phyloP scores from a whole-genome alignment of 2,888 invertebrate genomes.

The Lymantria monacha region DNA sequence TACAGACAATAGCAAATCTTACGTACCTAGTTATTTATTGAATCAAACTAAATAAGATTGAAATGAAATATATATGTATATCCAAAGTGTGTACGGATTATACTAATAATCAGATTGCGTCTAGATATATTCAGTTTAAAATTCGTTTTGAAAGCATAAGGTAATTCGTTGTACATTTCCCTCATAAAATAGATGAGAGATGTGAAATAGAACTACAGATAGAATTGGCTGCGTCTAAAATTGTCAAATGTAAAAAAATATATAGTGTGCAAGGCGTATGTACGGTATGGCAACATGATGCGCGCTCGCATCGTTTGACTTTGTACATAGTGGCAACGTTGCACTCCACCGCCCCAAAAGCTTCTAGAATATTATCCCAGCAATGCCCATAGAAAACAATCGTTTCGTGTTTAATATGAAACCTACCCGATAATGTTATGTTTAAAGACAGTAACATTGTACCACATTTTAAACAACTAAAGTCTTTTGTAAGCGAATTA shows the following conservation, averaged over 20 bases:
- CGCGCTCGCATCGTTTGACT: not conserved
- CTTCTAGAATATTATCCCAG: conserved; percentile 23
- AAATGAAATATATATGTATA: too few relatives aligned
- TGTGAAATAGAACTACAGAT: not conserved
- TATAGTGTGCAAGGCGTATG: conserved; percentile 17
- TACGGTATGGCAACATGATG: conserved; percentile 17
- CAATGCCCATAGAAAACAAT: conserved; percentile 13
- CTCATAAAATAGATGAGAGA: not conserved
- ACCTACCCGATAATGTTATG: conserved; percentile 1
- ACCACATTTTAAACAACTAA: not conserved
- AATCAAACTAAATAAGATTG: too few relatives aligned
- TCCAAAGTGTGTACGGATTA: conserved; percentile 31
- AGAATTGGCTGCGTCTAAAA: not conserved
- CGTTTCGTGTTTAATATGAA: conserved; percentile 4
- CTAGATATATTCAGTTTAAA: conserved; percentile 17
- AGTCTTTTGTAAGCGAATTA: conserved; percentile 23
- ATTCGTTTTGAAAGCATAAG: conserved; percentile 20
- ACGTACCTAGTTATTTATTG: too few relatives aligned
- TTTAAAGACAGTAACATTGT: too few relatives aligned
- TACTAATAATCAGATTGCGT: conserved; percentile 34
- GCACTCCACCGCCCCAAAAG: conserved; percentile 29
- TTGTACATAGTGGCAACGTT: conserved; percentile 44
- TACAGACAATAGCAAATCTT: too few relatives aligned
- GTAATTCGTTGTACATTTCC: conserved; percentile 26
- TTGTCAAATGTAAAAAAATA: conserved; percentile 9